Conservation (phyloP, 2,888 invertebrate genomes). For the Xestoiulus laeticollis region DNA sequence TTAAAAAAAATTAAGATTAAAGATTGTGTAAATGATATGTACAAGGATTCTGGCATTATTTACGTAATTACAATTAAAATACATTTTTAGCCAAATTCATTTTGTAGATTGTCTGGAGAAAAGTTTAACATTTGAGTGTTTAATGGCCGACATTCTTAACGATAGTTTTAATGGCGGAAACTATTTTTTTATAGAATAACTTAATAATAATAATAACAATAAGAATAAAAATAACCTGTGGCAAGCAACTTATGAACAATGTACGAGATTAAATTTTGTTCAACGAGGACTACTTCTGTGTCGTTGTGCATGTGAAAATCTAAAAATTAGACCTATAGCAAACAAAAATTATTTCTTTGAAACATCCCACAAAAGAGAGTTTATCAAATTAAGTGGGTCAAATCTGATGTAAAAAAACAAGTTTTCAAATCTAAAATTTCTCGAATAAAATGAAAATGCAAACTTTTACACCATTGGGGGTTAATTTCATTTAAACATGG, state of each 20-base stretch:
- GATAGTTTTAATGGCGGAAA: too few relatives aligned
- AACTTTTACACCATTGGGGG: too few relatives aligned
- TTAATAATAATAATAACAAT: background rate
- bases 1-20: too few relatives aligned
- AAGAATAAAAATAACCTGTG: background rate
- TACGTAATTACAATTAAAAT: too few relatives aligned
- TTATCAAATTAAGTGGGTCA: background rate
- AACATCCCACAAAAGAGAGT: background rate
- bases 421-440: background rate
- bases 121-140: too few relatives aligned
- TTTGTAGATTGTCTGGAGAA: too few relatives aligned
- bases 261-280: background rate
- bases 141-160: too few relatives aligned
- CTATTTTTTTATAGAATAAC: too few relatives aligned
- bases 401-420: background rate
- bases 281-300: background rate
- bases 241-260: background rate
- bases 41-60: too few relatives aligned
- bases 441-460: background rate
- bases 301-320: background rate
- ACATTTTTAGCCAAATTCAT: too few relatives aligned
- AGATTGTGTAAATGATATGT: too few relatives aligned
- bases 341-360: background rate
- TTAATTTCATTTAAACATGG: background rate
- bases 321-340: background rate